These are phyloP conservation scores for Ellobium chinense DNA, from an alignment of 2,888 invertebrate species.

Conservation along the genomic window DNA sequence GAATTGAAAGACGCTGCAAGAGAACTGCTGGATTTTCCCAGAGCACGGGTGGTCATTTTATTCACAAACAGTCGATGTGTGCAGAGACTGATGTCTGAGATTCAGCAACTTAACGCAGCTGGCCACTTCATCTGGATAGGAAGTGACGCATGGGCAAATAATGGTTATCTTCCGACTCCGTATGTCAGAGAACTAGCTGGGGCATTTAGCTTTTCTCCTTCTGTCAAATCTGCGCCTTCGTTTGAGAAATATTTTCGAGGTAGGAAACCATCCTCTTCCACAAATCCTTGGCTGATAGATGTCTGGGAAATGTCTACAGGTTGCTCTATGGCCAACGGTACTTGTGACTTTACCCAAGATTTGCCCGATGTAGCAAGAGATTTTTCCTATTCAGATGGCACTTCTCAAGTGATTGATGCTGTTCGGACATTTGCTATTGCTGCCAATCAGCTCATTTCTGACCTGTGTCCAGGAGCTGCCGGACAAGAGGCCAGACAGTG, in stretches of 20 bases:
- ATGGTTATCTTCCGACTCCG: slow-evolving; percentile 42
- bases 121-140: slow-evolving; percentile 67
- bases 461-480: neutral
- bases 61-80: slow-evolving; percentile 53
- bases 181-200: slow-evolving; percentile 54
- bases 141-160: slow-evolving; percentile 58
- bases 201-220: slow-evolving; percentile 51
- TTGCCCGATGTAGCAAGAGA: neutral
- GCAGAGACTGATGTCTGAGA: slow-evolving; percentile 48
- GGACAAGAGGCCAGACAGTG: slow-evolving; percentile 31
- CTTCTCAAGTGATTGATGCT: slow-evolving; percentile 27
- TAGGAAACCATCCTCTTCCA: neutral
- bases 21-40: neutral
- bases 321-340: slow-evolving; percentile 52
- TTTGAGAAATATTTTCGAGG: slow-evolving; percentile 22
- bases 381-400: neutral
- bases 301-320: slow-evolving; percentile 64
- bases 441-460: neutral
- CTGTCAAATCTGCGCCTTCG: neutral
- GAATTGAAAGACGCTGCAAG: neutral
- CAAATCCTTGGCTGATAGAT: slow-evolving; percentile 66
- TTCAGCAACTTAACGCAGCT: slow-evolving; percentile 34
- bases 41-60: slow-evolving; percentile 61
- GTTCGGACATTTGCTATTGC: slow-evolving; percentile 36
- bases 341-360: neutral